Evolutionary conservation across 2,888 invertebrate species (phyloP), one percentile per base, ranked within the genome.

Genomic region (Neocrepidodera transversa): DNA sequence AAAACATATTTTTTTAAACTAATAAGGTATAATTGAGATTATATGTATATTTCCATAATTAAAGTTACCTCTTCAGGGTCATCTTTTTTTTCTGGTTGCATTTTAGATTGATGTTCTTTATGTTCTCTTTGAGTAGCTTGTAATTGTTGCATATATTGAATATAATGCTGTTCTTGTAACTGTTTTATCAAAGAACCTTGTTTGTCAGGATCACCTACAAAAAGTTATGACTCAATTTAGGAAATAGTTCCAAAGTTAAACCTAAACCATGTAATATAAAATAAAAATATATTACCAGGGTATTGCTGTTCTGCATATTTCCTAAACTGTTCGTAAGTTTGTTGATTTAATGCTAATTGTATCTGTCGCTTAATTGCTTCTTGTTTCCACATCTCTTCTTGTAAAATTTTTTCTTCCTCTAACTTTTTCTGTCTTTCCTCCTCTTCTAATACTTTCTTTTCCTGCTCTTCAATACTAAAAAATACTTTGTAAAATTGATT

Each of bases 111-210:
- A 56, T 69, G 72, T 54, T 73, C 73, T 58, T 73, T 71, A 45
- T 73, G 74, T 51, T 74, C 76, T 63, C 72, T 69, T 62, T 73
- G 75, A 77, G 84, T 76, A 80, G 85, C 73, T 82, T 86, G 78
- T 32, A 97, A 82, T 78, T 98, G 98, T 72, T 97, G 94, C 88
- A 99, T 96, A 79, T 99, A 99, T 76, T 98, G 97, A 76, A 97
- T 95, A 78, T 97, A 99, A 80, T 99, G 99, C 75, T 99, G 97
- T 71, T 97, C 97, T 81, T 99, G 99, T 42, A 99, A 82, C 76
- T 98, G 97, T 55, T 91, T 85, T 58, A 99, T 94, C 18, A 99
- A 83, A 36, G 93, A 87, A 0, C 93, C 95, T 84, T 99, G 99
- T 83, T 97, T 90, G 69, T 92, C 92, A 1, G 89, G 89, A 78